Conservation (phyloP, 2,888 invertebrate genomes). For the Drosophila quinaria region DNA sequence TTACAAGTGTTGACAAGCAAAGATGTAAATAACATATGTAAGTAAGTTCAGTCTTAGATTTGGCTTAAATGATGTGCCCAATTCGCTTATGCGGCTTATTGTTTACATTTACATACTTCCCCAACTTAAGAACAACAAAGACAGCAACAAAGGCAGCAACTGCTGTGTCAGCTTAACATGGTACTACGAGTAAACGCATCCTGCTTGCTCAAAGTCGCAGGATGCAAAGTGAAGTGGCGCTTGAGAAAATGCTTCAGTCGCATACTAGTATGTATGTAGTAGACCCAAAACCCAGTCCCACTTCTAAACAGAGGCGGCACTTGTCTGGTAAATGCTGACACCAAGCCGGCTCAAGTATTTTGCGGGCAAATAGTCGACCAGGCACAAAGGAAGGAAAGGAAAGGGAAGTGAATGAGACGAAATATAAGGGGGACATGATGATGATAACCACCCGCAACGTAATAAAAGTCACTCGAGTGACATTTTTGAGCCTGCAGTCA, state of each 20-base stretch:
- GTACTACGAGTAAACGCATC: slow-evolving; percentile 63
- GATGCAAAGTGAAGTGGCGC: slow-evolving; percentile 78
- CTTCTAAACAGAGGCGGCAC: slow-evolving; percentile 35
- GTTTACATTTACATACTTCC: slow-evolving; percentile 65
- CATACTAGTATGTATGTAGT: slow-evolving; percentile 30
- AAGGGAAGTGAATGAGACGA: neutral
- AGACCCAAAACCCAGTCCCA: slow-evolving; percentile 34
- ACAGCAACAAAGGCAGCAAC: neutral
- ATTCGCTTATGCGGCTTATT: slow-evolving; percentile 60
- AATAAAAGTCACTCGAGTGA: slow-evolving; percentile 82
- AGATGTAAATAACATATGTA: slow-evolving; percentile 2
- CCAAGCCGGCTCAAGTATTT: slow-evolving; percentile 77
- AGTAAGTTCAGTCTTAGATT: slow-evolving; percentile 15
- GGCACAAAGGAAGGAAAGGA: neutral
- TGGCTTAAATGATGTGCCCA: slow-evolving; percentile 50
- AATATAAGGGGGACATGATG: neutral
- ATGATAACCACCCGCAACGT: slow-evolving; percentile 37
- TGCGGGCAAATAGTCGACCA: slow-evolving; percentile 77
- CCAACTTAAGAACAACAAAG: slow-evolving; percentile 19
- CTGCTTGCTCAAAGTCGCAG: slow-evolving; percentile 73
- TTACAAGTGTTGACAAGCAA: neutral
- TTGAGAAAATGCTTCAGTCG: slow-evolving; percentile 71
- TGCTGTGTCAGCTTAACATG: slow-evolving; percentile 51
- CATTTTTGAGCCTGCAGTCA: slow-evolving; percentile 79
- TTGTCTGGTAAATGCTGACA: slow-evolving; percentile 79